These are phyloP conservation scores for Drosophila infuscata DNA, from an alignment of 2,888 invertebrate genomes.

Conservation along the genomic window DNA sequence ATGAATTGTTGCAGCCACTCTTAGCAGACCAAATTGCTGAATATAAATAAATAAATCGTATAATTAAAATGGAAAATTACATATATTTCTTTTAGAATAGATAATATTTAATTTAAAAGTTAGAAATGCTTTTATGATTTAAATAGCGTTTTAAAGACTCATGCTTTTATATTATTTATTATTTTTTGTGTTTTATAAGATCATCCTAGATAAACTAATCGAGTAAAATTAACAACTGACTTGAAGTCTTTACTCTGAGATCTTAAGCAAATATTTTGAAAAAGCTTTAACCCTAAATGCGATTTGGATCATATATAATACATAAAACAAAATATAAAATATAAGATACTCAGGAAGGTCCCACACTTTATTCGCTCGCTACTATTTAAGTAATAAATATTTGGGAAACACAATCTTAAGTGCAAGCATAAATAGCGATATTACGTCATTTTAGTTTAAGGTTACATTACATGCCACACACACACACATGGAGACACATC, in stretches of 20 bases:
- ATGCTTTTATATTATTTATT: background rate
- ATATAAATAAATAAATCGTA: no score
- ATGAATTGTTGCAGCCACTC: background rate
- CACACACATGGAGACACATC: background rate
- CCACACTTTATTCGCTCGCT: background rate
- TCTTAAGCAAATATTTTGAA: background rate
- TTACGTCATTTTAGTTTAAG: background rate
- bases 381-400: background rate
- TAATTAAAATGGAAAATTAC: background rate
- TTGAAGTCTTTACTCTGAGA: background rate
- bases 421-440: background rate
- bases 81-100: background rate
- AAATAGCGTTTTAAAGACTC: background rate
- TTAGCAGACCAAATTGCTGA: slow-evolving; percentile 1
- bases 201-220: background rate
- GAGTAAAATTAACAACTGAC: background rate
- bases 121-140: background rate
- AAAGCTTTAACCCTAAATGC: background rate
- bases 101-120: background rate
- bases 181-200: background rate
- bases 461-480: background rate
- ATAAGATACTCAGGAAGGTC: background rate
- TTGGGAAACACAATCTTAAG: background rate
- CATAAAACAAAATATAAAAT: background rate
- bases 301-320: background rate